These are phyloP conservation scores for Noctua janthina DNA, from an alignment of 2,888 invertebrate genomes.

Conservation along the genomic window DNA sequence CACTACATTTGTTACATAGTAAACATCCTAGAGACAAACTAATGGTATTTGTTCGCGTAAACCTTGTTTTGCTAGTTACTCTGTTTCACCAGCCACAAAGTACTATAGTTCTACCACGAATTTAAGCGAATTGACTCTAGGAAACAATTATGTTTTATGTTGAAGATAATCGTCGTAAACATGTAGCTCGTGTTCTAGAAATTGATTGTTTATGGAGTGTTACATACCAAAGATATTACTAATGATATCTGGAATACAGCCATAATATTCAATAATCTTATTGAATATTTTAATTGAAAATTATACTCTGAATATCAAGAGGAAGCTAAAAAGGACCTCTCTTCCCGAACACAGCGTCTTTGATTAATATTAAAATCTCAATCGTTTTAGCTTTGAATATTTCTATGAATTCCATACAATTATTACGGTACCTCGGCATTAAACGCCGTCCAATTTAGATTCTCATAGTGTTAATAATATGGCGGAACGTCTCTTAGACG, in stretches of 20 bases:
- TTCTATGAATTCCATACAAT: conserved; percentile 49
- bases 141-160: conserved; percentile 41
- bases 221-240: conserved; percentile 22
- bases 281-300: conserved; percentile 25
- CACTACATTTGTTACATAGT: conserved; percentile 2
- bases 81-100: conserved; percentile 31
- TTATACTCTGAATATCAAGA: conserved; percentile 21
- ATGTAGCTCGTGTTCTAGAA: conserved; percentile 39
- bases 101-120: conserved; percentile 33
- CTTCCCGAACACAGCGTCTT: conserved; percentile 21
- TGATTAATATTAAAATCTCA: conserved; percentile 52
- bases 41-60: not conserved
- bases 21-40: not conserved
- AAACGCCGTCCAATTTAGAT: conserved; percentile 42
- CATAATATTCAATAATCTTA: conserved; percentile 10
- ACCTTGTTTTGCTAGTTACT: conserved; percentile 15
- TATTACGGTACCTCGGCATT: conserved; percentile 31
- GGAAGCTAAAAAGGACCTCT: conserved; percentile 13
- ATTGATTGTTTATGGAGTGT: conserved; percentile 33
- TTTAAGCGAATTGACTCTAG: conserved; percentile 20
- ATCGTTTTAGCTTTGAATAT: conserved; percentile 39
- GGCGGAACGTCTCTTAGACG: conserved; percentile 22
- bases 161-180: conserved; percentile 34
- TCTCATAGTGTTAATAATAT: conserved; percentile 46
- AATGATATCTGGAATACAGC: conserved; percentile 12